phyloP scores from a whole-genome alignment of 1,140 invertebrate genomes.

The Neotoxoptera formosana region DNA sequence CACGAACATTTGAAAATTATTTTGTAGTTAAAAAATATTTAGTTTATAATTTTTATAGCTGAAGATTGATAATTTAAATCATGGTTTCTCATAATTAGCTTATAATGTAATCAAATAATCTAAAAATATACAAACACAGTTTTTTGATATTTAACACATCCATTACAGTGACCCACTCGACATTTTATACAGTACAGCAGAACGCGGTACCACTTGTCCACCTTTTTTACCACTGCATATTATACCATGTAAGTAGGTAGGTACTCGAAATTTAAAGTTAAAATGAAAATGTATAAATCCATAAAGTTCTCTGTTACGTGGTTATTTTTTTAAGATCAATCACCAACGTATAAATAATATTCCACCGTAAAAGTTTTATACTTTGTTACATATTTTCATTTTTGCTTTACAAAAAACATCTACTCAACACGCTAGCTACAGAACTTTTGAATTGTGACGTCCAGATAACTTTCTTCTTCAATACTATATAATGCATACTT shows the following conservation, averaged over 20 bases:
- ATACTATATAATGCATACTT: conserved; percentile 37
- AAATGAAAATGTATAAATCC: background rate
- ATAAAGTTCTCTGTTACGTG: conserved; percentile 1
- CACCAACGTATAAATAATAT: background rate
- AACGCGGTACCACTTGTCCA: too few relatives aligned
- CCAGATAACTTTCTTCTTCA: conserved; percentile 19
- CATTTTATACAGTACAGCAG: too few relatives aligned
- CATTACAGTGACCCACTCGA: too few relatives aligned
- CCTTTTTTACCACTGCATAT: background rate
- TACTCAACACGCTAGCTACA: background rate
- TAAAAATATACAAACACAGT: too few relatives aligned
- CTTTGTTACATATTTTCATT: conserved; percentile 37
- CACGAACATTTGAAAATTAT: too few relatives aligned
- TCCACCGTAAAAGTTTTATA: conserved; percentile 15
- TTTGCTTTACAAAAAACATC: conserved; percentile 27
- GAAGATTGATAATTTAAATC: too few relatives aligned
- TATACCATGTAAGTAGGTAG: background rate
- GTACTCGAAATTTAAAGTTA: background rate
- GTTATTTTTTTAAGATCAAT: conserved; percentile 31
- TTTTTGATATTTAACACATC: too few relatives aligned
- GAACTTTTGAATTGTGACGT: conserved; percentile 41
- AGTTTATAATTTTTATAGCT: too few relatives aligned
- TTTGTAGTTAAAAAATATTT: too few relatives aligned
- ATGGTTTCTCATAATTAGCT: too few relatives aligned
- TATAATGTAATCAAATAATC: too few relatives aligned